Conservation (phyloP, 2,113 vertebrate genomes). For the Notarius lentiginosus region DNA sequence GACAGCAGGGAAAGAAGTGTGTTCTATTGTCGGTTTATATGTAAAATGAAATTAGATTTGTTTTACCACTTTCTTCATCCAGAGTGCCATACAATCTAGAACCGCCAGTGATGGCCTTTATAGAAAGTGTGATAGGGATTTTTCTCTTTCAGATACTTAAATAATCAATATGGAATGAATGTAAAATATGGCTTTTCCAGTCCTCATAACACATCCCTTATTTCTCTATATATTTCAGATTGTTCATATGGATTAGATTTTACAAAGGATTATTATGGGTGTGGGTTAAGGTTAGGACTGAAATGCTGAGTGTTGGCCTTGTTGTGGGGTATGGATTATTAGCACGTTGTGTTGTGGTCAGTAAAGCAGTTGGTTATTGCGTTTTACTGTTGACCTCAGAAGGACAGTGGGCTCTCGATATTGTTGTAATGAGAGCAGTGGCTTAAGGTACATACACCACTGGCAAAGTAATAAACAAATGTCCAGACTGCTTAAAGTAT, state of each 20-base stretch:
- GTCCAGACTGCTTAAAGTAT: constrained; percentile 20
- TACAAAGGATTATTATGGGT: not conserved
- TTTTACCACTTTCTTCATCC: not conserved
- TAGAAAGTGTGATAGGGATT: not conserved
- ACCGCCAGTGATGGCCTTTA: not conserved
- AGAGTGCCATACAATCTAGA: too few species aligned
- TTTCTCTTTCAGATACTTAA: not conserved
- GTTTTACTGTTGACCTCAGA: constrained; percentile 36
- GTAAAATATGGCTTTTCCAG: not conserved
- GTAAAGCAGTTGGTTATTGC: constrained; percentile 20
- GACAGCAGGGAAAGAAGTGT: not conserved
- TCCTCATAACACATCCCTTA: not conserved
- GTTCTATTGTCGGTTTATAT: not conserved
- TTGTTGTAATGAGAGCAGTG: constrained; percentile 15
- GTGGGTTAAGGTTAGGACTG: not conserved
- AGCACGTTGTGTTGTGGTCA: constrained; percentile 26
- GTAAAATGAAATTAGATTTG: not conserved
- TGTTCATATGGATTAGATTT: not conserved
- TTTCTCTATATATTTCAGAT: not conserved
- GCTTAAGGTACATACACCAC: constrained; percentile 16
- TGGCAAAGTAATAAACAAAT: constrained; percentile 23
- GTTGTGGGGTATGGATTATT: constrained; percentile 25
- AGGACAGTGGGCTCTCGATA: not conserved
- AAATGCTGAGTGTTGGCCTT: constrained; percentile 8
- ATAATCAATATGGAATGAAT: not conserved